Percentiles rank a stretch among this genome's conserved stretches.
Evolutionary conservation across 1,140 invertebrate genomes (phyloP).

Genomic region (Lepidotrigona ventralis): DNA sequence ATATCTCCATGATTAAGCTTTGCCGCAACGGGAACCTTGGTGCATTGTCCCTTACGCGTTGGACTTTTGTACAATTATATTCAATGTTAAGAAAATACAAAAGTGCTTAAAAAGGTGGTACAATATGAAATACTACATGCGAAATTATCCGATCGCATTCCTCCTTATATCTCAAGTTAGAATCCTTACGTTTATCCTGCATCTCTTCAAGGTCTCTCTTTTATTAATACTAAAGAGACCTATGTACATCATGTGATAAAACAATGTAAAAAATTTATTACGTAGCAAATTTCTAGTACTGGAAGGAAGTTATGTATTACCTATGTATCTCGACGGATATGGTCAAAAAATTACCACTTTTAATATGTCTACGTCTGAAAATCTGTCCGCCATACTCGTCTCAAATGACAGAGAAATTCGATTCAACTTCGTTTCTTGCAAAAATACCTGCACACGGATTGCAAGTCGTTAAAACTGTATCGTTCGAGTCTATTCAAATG

Average conservation of each 20-base stretch:
- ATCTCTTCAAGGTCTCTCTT: slow-evolving; percentile 2
- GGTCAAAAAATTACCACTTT: slow-evolving; percentile 47
- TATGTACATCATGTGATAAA: slow-evolving; percentile 1
- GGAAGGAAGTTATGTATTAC: slow-evolving; percentile 52
- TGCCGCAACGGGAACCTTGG: slow-evolving; percentile 30
- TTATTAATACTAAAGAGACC: slow-evolving; percentile 46
- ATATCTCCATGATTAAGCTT: slow-evolving; percentile 38
- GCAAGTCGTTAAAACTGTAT: slow-evolving; percentile 1
- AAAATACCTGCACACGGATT: neutral
- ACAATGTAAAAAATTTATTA: slow-evolving; percentile 37
- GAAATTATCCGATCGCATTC: slow-evolving; percentile 30
- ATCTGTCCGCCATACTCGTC: slow-evolving; percentile 23
- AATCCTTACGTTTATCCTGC: slow-evolving; percentile 49
- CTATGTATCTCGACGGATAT: slow-evolving; percentile 57
- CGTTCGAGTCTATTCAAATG: slow-evolving; percentile 1
- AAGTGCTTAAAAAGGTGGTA: slow-evolving; percentile 57
- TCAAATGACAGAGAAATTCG: slow-evolving; percentile 22
- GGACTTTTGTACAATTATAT: slow-evolving; percentile 64
- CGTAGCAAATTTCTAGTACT: slow-evolving; percentile 44
- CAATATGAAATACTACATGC: slow-evolving; percentile 56
- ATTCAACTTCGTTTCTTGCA: neutral
- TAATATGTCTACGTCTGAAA: slow-evolving; percentile 39
- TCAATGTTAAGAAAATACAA: slow-evolving; percentile 59
- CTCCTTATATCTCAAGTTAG: slow-evolving; percentile 1
- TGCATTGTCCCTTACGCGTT: slow-evolving; percentile 49